phyloP scores from a whole-genome alignment of 1,140 invertebrate species.

The Drosophila ercepeae region DNA sequence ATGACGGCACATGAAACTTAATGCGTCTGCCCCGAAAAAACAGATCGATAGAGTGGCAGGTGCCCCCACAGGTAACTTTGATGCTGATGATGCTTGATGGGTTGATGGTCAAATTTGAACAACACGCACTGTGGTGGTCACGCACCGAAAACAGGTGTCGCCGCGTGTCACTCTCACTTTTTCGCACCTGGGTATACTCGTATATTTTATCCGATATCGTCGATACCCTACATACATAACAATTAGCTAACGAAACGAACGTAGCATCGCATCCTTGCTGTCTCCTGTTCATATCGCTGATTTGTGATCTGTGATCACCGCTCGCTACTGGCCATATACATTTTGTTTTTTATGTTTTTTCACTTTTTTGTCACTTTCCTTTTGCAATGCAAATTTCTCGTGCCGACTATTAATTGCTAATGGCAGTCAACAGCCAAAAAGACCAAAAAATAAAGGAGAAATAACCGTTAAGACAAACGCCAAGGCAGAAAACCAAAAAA shows the following conservation, averaged over 20 bases:
- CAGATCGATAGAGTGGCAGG: slow-evolving; percentile 43
- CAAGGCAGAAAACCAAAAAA: slow-evolving; percentile 26
- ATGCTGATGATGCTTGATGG: slow-evolving; percentile 50
- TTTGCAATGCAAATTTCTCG: slow-evolving; percentile 79
- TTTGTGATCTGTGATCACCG: slow-evolving; percentile 53
- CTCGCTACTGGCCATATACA: slow-evolving; percentile 36
- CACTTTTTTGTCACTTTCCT: slow-evolving; percentile 74
- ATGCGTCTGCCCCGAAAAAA: slow-evolving; percentile 65
- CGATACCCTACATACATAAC: slow-evolving; percentile 67
- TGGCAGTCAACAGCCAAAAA: slow-evolving; percentile 58
- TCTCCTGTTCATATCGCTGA: slow-evolving; percentile 45
- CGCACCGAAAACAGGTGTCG: slow-evolving; percentile 59
- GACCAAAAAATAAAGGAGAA: slow-evolving; percentile 26
- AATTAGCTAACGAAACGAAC: slow-evolving; percentile 61
- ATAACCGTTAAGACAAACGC: slow-evolving; percentile 36
- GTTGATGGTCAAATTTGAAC: slow-evolving; percentile 30
- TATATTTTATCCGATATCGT: slow-evolving; percentile 19
- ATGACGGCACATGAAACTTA: slow-evolving; percentile 75
- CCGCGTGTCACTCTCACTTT: slow-evolving; percentile 63
- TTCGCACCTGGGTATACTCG: slow-evolving; percentile 33
- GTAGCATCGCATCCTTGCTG: slow-evolving; percentile 51
- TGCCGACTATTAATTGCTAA: slow-evolving; percentile 79
- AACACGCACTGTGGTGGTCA: slow-evolving; percentile 37
- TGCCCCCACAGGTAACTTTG: neutral
- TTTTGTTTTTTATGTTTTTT: slow-evolving; percentile 9